Base-by-base conservation (phyloP, 2,888 invertebrate genomes). In the Gisinianus flammeolus region DNA sequence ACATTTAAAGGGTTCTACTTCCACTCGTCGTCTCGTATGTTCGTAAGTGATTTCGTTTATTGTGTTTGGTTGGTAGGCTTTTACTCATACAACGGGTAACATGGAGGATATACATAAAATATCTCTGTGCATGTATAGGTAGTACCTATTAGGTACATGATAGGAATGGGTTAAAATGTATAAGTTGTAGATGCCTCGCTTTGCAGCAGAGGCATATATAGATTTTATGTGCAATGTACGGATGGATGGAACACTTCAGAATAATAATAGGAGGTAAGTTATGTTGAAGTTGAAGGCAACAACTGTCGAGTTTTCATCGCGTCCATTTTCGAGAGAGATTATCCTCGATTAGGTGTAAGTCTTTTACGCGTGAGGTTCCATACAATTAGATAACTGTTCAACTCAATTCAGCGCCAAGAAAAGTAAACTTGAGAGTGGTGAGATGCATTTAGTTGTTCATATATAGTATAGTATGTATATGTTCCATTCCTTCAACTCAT, bases 321-420 rank as follows among this genome's bases (percentile, higher is more conserved):
- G 72, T 72, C 72, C 72, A 72, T 72, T 76, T 76, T 69, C 75
- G 66, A 67, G 64, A 77, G 79, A 79, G 81, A 79, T 81, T 81
- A 81, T 79, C 79, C 78, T 69, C 79, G 79, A 81, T 79, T 78
- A 79, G 79, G 75, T 79, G 79, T 76, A 78, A 81, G 81, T 78
- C 81, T 81, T 79, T 79, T 78, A 79, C 77, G 78, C 81, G 81
- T 81, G 81, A 79, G 78, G 79, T 79, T 79, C 76, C 79, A 81
- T 81, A 81, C 79, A 79, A 81, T 80, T 72, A 77, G 74, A 71
- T 79, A 76, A 78, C 78, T 78, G 69, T 52, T 71, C 71, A 44
- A 31, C 33, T 72, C 72, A 56, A 31, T 31, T 72, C 72, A 56
- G 58, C 30, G 72, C 54, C 26, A 72, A 62, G 62, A 24, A 62